Conservation (phyloP, 2,113 vertebrate species). For the Glareola pratincola region DNA sequence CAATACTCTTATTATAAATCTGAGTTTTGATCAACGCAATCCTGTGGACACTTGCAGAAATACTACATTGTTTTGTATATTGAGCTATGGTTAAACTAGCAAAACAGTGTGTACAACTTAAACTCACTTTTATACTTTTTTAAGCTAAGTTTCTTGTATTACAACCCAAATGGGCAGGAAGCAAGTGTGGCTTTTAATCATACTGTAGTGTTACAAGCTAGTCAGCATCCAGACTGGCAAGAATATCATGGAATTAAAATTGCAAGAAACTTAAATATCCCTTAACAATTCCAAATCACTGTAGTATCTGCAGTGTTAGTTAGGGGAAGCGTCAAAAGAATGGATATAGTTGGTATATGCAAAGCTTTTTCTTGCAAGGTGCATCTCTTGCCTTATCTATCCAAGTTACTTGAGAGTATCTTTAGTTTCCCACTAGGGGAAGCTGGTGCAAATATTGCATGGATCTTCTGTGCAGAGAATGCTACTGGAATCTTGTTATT, state of each 20-base stretch:
- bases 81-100: background rate
- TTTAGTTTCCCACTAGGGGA: background rate
- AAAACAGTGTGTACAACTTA: background rate
- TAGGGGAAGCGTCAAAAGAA: background rate
- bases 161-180: background rate
- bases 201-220: background rate
- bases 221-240: background rate
- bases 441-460: background rate
- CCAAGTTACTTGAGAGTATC: background rate
- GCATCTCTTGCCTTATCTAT: background rate
- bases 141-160: background rate
- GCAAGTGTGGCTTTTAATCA: background rate
- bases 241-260: background rate
- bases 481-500: background rate
- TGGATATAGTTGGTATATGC: background rate
- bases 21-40: background rate
- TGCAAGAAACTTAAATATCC: background rate
- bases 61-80: background rate
- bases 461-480: background rate
- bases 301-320: background rate
- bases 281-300: background rate
- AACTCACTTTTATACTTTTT: background rate
- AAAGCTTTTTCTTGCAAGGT: background rate
- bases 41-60: background rate
- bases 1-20: background rate